A percentile compares a stretch with the other conserved stretches of the same genome.
phyloP scores from a whole-genome alignment of 2,888 invertebrate genomes.

The Patella pellucida region DNA sequence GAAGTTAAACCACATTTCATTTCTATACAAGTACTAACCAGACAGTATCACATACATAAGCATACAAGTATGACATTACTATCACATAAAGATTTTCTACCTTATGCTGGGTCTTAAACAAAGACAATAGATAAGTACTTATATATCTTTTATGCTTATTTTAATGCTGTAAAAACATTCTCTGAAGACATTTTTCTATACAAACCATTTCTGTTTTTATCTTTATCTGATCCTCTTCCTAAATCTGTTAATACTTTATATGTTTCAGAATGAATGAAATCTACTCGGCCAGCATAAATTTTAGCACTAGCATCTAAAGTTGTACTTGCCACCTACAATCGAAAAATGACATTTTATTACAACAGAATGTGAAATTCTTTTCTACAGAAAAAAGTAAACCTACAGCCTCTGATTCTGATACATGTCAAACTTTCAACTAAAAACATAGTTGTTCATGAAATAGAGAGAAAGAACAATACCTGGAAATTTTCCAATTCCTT shows the following conservation, averaged over 20 bases:
- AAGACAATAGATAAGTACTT: too few species aligned
- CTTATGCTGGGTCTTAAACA: too few species aligned
- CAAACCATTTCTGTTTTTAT: conserved; percentile 25
- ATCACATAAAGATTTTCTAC: too few species aligned
- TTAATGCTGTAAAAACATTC: too few species aligned
- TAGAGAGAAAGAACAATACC: conserved; percentile 55
- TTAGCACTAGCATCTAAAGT: conserved; percentile 90
- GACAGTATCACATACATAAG: too few species aligned
- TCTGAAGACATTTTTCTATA: too few species aligned
- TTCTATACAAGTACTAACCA: too few species aligned
- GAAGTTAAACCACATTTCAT: too few species aligned
- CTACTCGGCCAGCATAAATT: conserved; percentile 89
- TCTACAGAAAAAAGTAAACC: neutral
- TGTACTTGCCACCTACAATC: conserved; percentile 81
- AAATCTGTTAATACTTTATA: conserved; percentile 80
- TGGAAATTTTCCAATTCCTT: conserved; percentile 79
- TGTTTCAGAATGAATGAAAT: conserved; percentile 85
- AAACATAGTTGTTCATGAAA: neutral
- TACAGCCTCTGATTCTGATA: neutral
- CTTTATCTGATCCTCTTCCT: conserved; percentile 66
- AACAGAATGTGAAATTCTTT: neutral
- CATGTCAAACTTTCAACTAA: neutral
- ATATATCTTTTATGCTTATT: too few species aligned
- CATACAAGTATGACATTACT: too few species aligned
- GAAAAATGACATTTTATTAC: conserved; percentile 48